Evolutionary conservation across 2,888 invertebrate genomes (phyloP).

Genomic region (Cylindroiulus punctatus): DNA sequence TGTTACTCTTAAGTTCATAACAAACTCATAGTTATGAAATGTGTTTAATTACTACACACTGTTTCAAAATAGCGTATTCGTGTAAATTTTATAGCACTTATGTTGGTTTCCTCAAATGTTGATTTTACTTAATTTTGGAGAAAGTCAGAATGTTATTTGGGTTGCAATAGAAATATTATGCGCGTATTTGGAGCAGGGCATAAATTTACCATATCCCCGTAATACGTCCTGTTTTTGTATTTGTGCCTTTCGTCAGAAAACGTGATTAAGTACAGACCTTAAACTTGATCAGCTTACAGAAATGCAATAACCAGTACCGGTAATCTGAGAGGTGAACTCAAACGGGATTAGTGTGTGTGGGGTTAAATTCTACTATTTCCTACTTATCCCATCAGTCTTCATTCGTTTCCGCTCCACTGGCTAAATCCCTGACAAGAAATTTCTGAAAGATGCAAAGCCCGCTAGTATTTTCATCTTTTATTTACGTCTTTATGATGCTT

Average conservation of each 20-base stretch:
- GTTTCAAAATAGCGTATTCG: too few species aligned
- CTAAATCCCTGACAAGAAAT: not conserved
- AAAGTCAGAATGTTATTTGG: too few species aligned
- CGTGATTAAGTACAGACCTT: not conserved
- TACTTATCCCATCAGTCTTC: slow-evolving; percentile 38
- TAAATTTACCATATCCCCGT: too few species aligned
- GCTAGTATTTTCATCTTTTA: slow-evolving; percentile 25
- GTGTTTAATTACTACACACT: too few species aligned
- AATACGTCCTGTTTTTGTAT: not conserved
- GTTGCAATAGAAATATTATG: too few species aligned
- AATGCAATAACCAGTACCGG: not conserved
- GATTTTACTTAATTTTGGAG: too few species aligned
- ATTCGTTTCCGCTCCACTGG: slow-evolving; percentile 27
- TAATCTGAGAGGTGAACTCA: not conserved
- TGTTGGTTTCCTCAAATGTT: too few species aligned
- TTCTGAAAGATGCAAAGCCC: slow-evolving; percentile 6
- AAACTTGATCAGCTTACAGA: not conserved
- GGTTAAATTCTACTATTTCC: slow-evolving; percentile 1
- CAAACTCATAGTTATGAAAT: too few species aligned
- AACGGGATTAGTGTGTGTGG: not conserved
- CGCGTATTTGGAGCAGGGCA: too few species aligned
- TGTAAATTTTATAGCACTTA: too few species aligned
- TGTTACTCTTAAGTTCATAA: too few species aligned
- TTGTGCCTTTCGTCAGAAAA: not conserved
- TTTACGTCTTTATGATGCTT: slow-evolving; percentile 37